Base-by-base conservation (phyloP, 2,888 invertebrate genomes). In the Hyposoter didymator region DNA sequence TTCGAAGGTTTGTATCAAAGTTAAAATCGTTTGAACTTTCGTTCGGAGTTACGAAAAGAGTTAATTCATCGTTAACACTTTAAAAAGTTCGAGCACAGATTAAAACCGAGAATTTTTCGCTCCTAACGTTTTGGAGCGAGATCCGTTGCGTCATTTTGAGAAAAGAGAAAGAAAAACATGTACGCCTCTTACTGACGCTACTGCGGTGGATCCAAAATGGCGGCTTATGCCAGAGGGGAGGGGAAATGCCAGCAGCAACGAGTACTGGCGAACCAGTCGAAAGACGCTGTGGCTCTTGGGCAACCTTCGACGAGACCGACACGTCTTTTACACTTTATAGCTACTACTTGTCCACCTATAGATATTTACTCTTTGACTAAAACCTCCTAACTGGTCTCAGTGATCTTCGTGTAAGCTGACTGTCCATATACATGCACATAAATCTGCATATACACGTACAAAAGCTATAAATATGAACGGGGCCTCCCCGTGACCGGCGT, bases 381-480 rank as follows among this genome's bases (percentile, higher is more conserved):
- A 59, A 90, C 89, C 88, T 90, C 89, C 87, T 86, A 90, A 89
- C 90, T 89, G 90, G 90, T 90, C 90, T 87, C 39, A 45, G 22
- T 72, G 45, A 78, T 43, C 43, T 45, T 49, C 43, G 19, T 19
- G 75, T 62, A 32, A 43, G 52, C 47, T 67, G 17, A 14, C 22
- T 19, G 17, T n/a, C 19, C 45, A 70, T 28, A 32, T 70, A 39
- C 22, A 64, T 28, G 22, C 39, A 52, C 49, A 72, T 19, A 62
- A 70, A 73, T 73, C 43, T 62, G 52, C 39, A 72, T 49, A 17
- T 67, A 62, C 28, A 35, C 49, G 43, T 43, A 52, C 87, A 85
- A 87, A 84, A 88, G 92, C 91, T 92, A 92, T 92, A 92, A 92
- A 92, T 92, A 92, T 90, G 89, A 87, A 76, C 76, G 59, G 70